Evolutionary conservation across 2,797 vertebrate species (phyloP).

Genomic region (Psittacula echo): DNA sequence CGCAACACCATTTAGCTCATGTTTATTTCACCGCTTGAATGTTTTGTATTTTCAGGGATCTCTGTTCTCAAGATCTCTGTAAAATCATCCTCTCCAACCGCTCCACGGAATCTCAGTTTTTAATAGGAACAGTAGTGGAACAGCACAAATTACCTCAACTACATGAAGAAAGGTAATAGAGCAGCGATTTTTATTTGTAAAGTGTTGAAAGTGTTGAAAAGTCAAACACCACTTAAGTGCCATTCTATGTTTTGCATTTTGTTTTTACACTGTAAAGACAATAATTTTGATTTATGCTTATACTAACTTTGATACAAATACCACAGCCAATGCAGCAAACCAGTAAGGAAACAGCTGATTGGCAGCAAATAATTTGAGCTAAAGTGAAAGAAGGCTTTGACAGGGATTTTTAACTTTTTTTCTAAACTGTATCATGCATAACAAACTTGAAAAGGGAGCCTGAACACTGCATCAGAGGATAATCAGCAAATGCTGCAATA

Average conservation of each 20-base stretch:
- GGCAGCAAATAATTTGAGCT: neutral
- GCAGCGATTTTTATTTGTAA: neutral
- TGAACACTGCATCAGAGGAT: neutral
- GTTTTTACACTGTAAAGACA: neutral
- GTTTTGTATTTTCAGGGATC: neutral
- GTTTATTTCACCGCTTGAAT: neutral
- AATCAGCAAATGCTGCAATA: neutral
- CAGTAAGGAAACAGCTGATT: neutral
- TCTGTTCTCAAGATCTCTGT: neutral
- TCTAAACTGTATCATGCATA: neutral
- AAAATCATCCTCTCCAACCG: neutral
- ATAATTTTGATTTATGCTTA: neutral
- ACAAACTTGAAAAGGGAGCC: neutral
- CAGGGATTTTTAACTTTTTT: neutral
- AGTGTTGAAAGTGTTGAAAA: neutral
- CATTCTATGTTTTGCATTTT: neutral
- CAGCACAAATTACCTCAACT: neutral
- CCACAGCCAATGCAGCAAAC: neutral
- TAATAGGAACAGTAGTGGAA: neutral
- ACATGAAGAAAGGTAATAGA: neutral
- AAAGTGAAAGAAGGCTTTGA: neutral
- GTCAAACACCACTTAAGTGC: neutral
- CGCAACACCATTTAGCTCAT: neutral
- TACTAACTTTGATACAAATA: neutral
- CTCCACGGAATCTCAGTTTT: neutral